Conservation (phyloP, 2,113 vertebrate genomes). For the Syngnathoides biaculeatus region DNA sequence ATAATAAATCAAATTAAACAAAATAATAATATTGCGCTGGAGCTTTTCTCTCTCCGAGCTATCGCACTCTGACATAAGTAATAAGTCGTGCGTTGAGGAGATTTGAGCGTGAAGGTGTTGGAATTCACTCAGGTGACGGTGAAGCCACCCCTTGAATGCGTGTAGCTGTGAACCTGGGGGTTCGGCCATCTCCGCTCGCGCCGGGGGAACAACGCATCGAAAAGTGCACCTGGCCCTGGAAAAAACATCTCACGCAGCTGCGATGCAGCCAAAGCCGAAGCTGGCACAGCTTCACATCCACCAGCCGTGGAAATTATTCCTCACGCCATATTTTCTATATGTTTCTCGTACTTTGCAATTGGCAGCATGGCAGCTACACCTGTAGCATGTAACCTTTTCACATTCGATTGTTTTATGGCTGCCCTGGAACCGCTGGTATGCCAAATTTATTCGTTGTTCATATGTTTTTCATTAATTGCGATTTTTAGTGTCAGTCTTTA, state of each 20-base stretch:
- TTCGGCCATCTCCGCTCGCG: conserved; percentile 38
- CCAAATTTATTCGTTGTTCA: background rate
- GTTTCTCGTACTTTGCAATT: background rate
- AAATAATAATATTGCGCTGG: background rate
- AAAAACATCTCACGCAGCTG: conserved; percentile 34
- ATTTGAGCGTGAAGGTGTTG: conserved; percentile 35
- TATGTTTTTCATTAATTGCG: background rate
- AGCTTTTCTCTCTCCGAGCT: background rate
- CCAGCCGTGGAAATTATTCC: conserved; percentile 30
- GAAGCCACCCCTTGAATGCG: conserved; percentile 30
- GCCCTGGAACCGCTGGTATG: background rate
- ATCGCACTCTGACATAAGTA: conserved; percentile 12
- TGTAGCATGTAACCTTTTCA: background rate
- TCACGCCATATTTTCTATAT: conserved; percentile 25
- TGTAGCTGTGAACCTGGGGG: conserved; percentile 18
- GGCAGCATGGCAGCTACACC: background rate
- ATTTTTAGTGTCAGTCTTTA: background rate
- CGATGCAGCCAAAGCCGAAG: conserved; percentile 15
- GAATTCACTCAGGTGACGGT: conserved; percentile 30
- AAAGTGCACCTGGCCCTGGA: conserved; percentile 46
- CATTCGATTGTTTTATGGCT: background rate
- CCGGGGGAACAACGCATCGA: conserved; percentile 37
- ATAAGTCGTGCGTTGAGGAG: conserved; percentile 3
- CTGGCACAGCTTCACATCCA: conserved; percentile 34
- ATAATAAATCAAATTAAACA: too few relatives aligned